Evolutionary conservation across 1,140 invertebrate genomes (phyloP), one percentile per base, ranked within the genome.

Genomic region (Araneus ventricosus): DNA sequence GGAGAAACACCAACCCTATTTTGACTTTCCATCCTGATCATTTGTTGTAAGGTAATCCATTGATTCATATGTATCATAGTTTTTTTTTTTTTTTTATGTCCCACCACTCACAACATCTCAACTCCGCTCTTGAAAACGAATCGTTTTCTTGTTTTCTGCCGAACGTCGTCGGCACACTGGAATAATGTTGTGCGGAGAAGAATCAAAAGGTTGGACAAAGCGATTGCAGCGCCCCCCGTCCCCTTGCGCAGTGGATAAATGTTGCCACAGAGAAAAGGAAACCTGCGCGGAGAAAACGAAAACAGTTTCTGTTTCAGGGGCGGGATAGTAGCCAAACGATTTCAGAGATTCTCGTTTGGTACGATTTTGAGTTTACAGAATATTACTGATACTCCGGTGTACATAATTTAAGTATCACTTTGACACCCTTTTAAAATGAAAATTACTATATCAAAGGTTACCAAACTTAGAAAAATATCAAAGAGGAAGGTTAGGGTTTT

Each of bases 141-240:
- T 85, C 52, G 14, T 61, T 59, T 34, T 57, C 52, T 22, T 61
- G 45, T 86, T 86, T 86, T 86, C 57, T 59, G 52, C 52, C 24
- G 84, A 86, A 27, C 10, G 59, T 45, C 61, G 37, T 88, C 86
- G 39, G 86, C 61, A 41, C 86, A 45, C 86, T 88, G 61, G 61
- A 88, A 70, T 34, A 34, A 59, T 41, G 27, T 88, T 45, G 34
- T 10, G 37, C 37, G 30, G 22, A n/a, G 17, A 30, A 30, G 59
- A 88, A 61, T 88, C 86, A 67, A 88, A 88, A 37, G 37, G 61
- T 88, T 37, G 34, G 84, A 57, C 30, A 88, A 88, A 39, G 34
- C 14, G 20, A 34, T 24, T 8, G 45, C 45, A 52, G 45, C 30
- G 59, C 86, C 67, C 61, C 86, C 61, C 61, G 37, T 41, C 67